phyloP scores from a whole-genome alignment of 2,888 invertebrate genomes.

The Cheilosia pagana region DNA sequence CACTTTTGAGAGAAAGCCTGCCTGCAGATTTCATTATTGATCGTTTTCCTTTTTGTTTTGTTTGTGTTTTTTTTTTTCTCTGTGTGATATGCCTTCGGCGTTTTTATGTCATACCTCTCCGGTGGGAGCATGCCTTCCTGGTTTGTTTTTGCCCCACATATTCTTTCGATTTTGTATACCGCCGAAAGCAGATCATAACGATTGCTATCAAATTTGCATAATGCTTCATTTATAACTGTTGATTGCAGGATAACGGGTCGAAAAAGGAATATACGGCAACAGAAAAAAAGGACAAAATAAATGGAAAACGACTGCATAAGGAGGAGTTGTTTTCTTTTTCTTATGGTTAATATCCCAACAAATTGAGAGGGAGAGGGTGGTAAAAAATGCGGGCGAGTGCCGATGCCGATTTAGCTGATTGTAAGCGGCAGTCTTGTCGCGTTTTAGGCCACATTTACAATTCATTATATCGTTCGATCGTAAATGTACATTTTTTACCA shows the following conservation, averaged over 20 bases:
- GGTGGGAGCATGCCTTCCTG: conserved; percentile 8
- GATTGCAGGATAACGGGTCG: conserved; percentile 46
- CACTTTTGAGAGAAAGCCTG: conserved; percentile 18
- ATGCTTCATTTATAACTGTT: conserved; percentile 64
- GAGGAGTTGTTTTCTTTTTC: conserved; percentile 3
- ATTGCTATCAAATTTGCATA: conserved; percentile 67
- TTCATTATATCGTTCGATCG: conserved; percentile 44
- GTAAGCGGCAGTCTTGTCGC: conserved; percentile 31
- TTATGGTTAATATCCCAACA: neutral
- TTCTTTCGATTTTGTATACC: conserved; percentile 50
- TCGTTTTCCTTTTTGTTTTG: conserved; percentile 23
- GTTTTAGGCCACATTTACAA: conserved; percentile 38
- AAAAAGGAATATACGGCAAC: conserved; percentile 13
- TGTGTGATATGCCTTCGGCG: neutral
- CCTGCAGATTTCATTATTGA: conserved; percentile 65
- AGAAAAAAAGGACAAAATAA: conserved; percentile 17
- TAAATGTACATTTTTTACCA: conserved; percentile 38
- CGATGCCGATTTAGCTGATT: conserved; percentile 30
- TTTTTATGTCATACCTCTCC: conserved; percentile 6
- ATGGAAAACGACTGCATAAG: conserved; percentile 47
- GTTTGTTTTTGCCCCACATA: conserved; percentile 21
- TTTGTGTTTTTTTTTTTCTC: neutral
- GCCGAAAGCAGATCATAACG: conserved; percentile 51
- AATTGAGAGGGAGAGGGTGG: neutral
- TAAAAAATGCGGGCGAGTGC: conserved; percentile 21